Evolutionary conservation across 2,113 vertebrate species (phyloP), one percentile per base, ranked within the genome.

Genomic region (Eurystomus gularis): DNA sequence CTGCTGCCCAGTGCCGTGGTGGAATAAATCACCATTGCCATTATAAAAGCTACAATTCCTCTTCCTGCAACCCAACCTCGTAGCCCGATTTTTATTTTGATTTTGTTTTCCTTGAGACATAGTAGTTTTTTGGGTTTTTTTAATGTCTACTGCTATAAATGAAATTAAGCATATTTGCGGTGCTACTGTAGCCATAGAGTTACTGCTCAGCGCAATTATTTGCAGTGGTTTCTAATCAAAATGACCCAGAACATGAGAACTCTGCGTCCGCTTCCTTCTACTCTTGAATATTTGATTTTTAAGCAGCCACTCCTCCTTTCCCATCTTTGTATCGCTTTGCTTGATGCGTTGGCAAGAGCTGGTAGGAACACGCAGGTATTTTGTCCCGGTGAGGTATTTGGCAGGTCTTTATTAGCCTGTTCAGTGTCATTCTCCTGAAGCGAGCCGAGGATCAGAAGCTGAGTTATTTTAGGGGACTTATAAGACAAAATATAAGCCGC

Each of bases 401-500:
- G 44, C 94, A 86, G 69, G 48, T 84, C 88, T 92, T 93, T 88
- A 93, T 93, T 91, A 91, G 90, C n/a, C 82, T 93, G 92, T 87
- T 69, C 70, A n/a, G 65, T 40, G 52, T 79, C 29, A 40, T 61
- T 90, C 69, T 84, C 48, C 39, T 61, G 83, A 84, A 49, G 51
- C 1, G 57, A 97, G 69, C 80, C 0, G 7, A 84, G 57, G 88
- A 95, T 89, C 88, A 86, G 86, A 69, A 86, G 49, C 84, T 89
- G 86, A 13, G 88, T 86, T 96, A 95, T 93, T 91, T 97, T 92
- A 88, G 62, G 82, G 26, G 25, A 92, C 60, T 91, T 76, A 61
- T 20, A 93, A 94, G 92, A 93, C 92, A 95, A 96, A 96, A 86
- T 89, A 76, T 61, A 93, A 95, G 86, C 88, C 96, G 51, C 86